These are phyloP conservation scores for Ianthella basta DNA, from an alignment of 37 sponge, comb jelly and placozoan genomes.

Conservation along the genomic window DNA sequence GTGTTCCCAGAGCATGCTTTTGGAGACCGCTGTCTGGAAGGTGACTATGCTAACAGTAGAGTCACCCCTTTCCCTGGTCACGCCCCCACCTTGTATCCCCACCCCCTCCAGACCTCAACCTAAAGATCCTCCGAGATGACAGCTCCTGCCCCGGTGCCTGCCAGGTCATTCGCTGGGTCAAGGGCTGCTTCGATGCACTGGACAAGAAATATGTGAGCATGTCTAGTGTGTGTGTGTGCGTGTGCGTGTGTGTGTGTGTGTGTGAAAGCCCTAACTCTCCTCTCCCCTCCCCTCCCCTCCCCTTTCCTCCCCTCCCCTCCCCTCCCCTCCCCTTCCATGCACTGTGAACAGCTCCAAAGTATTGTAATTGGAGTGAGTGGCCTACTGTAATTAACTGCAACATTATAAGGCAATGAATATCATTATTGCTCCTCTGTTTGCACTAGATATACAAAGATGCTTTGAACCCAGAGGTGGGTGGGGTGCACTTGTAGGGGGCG, in stretches of 20 bases:
- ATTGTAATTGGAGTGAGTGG: slow-evolving; percentile 49
- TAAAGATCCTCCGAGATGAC: slow-evolving; percentile 93
- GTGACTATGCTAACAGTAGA: slow-evolving; percentile 19
- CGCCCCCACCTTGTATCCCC: neutral
- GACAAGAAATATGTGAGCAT: slow-evolving; percentile 87
- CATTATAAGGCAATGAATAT: neutral
- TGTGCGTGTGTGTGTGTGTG: neutral
- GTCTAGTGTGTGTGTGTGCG: neutral
- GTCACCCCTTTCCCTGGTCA: neutral
- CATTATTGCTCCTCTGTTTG: neutral
- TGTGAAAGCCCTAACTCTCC: too few relatives aligned
- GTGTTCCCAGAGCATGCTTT: slow-evolving; percentile 94
- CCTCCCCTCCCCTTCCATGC: neutral
- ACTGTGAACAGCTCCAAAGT: slow-evolving; percentile 29
- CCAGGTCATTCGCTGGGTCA: slow-evolving; percentile 88
- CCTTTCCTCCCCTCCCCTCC: neutral
- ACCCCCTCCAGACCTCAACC: slow-evolving; percentile 57
- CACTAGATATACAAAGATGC: slow-evolving; percentile 65
- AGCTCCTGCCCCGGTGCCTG: slow-evolving; percentile 93
- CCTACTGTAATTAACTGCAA: neutral
- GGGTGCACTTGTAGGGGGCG: neutral
- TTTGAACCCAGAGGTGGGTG: slow-evolving; percentile 58
- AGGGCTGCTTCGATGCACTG: slow-evolving; percentile 95
- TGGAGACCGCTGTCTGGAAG: slow-evolving; percentile 88
- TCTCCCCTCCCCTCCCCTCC: too few relatives aligned